phyloP scores from a whole-genome alignment of 2,888 invertebrate genomes.

The Malthinus flaveolus region DNA sequence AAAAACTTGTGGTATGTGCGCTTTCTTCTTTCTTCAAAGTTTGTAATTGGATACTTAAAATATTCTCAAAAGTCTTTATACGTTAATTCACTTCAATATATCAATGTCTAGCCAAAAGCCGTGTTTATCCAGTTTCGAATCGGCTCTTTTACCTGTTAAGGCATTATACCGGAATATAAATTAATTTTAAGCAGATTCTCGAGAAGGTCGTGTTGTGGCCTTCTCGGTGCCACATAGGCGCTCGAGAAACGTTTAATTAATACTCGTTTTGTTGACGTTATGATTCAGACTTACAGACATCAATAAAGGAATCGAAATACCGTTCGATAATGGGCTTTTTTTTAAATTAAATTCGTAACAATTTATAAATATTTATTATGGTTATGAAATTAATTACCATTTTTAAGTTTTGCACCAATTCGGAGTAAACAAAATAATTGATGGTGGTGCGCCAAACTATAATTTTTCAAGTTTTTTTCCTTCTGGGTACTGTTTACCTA shows the following conservation, averaged over 20 bases:
- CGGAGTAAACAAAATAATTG: constrained; percentile 5
- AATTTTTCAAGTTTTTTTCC: not conserved
- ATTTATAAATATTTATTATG: constrained; percentile 2
- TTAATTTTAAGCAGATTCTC: constrained; percentile 20
- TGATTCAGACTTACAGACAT: constrained; percentile 3
- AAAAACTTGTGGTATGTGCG: no score
- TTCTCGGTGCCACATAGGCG: constrained; percentile 13
- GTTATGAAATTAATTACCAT: not conserved
- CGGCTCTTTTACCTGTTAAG: no score
- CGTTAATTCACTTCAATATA: no score
- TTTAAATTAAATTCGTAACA: not conserved
- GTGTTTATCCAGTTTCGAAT: no score
- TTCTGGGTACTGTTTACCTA: not conserved
- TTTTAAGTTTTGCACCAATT: not conserved
- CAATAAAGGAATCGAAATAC: constrained; percentile 3
- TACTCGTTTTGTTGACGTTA: not conserved
- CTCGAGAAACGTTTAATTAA: not conserved
- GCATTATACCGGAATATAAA: not conserved
- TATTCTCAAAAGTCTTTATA: no score
- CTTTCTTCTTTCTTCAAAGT: no score
- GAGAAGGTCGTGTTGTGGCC: constrained; percentile 21
- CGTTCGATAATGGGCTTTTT: constrained; percentile 2
- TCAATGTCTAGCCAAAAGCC: no score
- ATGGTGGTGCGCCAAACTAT: not conserved
- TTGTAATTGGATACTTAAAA: no score